phyloP scores from a whole-genome alignment of 2,797 vertebrate species.

The Tolypeutes matacus region DNA sequence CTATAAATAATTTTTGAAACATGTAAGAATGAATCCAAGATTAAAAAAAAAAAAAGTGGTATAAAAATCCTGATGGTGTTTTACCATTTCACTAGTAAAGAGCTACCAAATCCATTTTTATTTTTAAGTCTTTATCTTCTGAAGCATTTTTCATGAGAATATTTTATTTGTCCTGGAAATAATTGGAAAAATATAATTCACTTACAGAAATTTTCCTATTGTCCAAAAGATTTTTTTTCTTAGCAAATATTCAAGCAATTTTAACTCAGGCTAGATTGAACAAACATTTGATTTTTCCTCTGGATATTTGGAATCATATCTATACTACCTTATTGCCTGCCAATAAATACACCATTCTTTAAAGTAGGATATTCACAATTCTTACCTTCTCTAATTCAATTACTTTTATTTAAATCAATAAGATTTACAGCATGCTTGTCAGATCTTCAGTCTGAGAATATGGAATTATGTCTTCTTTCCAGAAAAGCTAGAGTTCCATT shows the following conservation, averaged over 20 bases:
- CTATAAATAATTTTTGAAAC: neutral
- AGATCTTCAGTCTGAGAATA: neutral
- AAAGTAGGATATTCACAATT: neutral
- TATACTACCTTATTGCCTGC: neutral
- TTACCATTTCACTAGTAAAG: neutral
- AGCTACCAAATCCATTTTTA: neutral
- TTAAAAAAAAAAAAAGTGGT: neutral
- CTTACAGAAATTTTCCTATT: neutral
- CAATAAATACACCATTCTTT: neutral
- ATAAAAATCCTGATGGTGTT: neutral
- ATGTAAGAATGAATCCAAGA: neutral
- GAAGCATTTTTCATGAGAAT: neutral
- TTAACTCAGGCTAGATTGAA: neutral
- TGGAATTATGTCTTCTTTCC: neutral
- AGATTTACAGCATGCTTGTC: neutral
- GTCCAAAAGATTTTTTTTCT: neutral
- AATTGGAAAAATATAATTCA: neutral
- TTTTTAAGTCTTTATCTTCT: neutral
- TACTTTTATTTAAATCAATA: neutral
- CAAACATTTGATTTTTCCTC: neutral
- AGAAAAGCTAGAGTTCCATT: neutral
- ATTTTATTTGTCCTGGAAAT: neutral
- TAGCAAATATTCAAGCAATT: neutral
- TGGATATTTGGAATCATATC: neutral
- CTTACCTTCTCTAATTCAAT: neutral